Base-by-base conservation (phyloP, 2,797 vertebrate genomes). In the Tauraco hartlaubi region DNA sequence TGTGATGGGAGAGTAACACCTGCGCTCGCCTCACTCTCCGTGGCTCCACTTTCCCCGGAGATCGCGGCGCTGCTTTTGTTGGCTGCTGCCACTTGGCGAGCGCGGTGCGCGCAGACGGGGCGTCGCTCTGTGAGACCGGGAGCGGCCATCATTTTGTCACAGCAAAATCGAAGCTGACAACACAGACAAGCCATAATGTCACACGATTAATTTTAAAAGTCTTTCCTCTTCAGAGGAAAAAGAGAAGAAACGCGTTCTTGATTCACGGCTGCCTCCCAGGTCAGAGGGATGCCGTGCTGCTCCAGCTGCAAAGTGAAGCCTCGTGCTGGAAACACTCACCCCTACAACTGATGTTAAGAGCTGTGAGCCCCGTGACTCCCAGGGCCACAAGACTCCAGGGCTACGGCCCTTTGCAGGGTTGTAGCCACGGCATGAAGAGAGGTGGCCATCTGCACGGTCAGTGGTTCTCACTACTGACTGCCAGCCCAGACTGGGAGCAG, bases 131-230 rank as follows among this genome's bases (percentile, higher is more conserved):
- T 9, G 35, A 71, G 90, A 95, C 86, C 85, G 64, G 52, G 22
- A 95, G 41, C 2, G n/a, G 44, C 92, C 94, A 20, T 94, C 91
- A 83, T 52, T 85, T 29, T 91, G 91, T 89, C 87, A 81, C 75
- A 77, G 49, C 89, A 87, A 61, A 96, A 96, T 91, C 91, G 76
- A 75, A 93, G 68, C 87, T 94, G 96, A 96, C 95, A 95, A 74
- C 39, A 62, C 72, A 78, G 84, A 90, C 69, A 15, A 93, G 58
- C 84, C 85, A 54, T 46, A 88, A 92, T 75, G 89, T 17, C 92
- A 35, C 22, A 54, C 72, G 92, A 75, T 96, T 94, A 80, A 88
- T 94, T 86, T 76, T n/a, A 55, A 83, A 79, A 93, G 90, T 58
- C 85, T 90, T 96, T 92, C 81, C 66, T 85, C 78, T 80, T 83